Base-by-base conservation (phyloP, 2,888 invertebrate species). In the Endotricha flammealis region DNA sequence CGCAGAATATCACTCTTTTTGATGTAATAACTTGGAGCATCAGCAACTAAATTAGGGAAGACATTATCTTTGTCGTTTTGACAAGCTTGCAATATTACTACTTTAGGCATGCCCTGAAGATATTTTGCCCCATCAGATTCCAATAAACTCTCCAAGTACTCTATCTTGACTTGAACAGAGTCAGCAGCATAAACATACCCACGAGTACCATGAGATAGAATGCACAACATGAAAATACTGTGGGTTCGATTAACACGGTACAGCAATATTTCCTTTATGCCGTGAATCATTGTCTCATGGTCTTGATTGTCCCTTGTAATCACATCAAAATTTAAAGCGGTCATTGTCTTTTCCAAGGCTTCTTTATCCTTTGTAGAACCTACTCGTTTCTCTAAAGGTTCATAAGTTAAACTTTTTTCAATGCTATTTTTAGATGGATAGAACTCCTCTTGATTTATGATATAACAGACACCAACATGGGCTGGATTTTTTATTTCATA, bases 401-500 rank as follows among this genome's bases (percentile, higher is more conserved):
- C 51, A 22, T 35, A 42, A 12, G 46, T 41, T 28, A 51, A 47
- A 12, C 46, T 40, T 28, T 51, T 47, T 39, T 71, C 59, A 32
- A 82, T 70, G 37, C 76, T 83, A 29, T 63, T 42, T 36, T 60
- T 76, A 9, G 82, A 76, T 25, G 78, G 71, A 45, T 79, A 57
- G 52, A 85, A 85, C 14, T 68, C 62, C 54, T 81, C 81, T 50
- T 81, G 78, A 50, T 85, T 86, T 39, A 86, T 76, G 31, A 86
- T 78, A 20, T 76, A 65, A 47, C 85, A 85, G 4, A 83, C 48
- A 20, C 86, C 86, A 41, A 82, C 42, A 42, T 67, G 65, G 7
- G 68, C 53, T n/a, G 55, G 50, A 42, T 78, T 69, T 43, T 69
- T 74, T 14, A 86, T 82, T 36, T 51, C 41, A 56, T 82, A 86